Conservation (phyloP, 2,113 vertebrate species). For the Odocoileus hemionus region DNA sequence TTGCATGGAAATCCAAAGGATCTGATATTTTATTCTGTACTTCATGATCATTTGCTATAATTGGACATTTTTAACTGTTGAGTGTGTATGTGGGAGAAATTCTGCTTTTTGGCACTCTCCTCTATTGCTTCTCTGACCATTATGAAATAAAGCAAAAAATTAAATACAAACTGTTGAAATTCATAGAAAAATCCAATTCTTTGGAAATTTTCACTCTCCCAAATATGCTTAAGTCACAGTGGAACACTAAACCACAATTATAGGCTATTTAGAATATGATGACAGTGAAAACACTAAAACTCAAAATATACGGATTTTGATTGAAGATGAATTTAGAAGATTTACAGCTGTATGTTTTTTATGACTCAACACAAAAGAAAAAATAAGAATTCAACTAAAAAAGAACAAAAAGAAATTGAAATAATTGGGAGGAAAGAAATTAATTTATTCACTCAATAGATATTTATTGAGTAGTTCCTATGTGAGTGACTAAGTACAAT, state of each 20-base stretch:
- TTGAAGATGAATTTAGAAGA: background rate
- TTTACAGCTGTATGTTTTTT: background rate
- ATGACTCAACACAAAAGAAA: background rate
- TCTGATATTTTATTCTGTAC: background rate
- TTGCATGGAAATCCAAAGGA: background rate
- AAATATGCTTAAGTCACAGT: background rate
- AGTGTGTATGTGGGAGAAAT: background rate
- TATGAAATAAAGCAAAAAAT: slow-evolving; percentile 19
- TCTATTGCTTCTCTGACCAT: background rate
- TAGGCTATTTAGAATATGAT: background rate
- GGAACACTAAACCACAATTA: background rate
- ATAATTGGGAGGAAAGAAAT: background rate
- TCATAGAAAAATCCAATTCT: background rate
- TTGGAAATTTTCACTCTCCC: background rate
- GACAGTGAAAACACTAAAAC: background rate
- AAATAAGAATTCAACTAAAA: background rate
- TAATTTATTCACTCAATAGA: background rate
- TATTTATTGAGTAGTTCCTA: background rate
- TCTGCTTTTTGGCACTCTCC: background rate
- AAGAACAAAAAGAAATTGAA: background rate
- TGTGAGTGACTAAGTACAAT: background rate
- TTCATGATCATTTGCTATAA: slow-evolving; percentile 3
- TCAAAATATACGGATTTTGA: background rate
- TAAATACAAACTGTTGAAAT: background rate
- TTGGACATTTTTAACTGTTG: background rate